Base-by-base conservation (phyloP, 2,888 invertebrate genomes). In the Gisinianus flammeolus region DNA sequence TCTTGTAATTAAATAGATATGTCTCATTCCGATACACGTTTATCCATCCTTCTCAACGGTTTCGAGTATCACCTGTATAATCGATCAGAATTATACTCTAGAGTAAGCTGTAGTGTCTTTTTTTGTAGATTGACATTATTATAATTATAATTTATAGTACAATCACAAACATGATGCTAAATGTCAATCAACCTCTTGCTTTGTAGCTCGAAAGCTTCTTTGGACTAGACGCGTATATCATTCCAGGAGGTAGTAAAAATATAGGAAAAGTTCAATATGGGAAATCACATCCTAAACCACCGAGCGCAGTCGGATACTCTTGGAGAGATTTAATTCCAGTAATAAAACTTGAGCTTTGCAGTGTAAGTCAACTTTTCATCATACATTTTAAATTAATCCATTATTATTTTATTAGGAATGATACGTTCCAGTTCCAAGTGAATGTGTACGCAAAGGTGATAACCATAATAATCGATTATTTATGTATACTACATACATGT, bases 311-410 rank as follows among this genome's bases (percentile, higher is more conserved):
- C 88, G 94, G 94, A 3, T 90, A 94, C 83, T 94, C 95, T 2
- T 98, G 97, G 98, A 90, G 97, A 81, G 97, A 97, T 88, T 91
- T 98, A 83, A 95, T 98, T 86, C 98, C 98, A 52, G 96, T 97
- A 76, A 97, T 97, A 80, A 98, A 98, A 89, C 90, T 96, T 83
- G 97, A 98, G 86, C 91, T 98, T 72, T 94, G 94, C 84, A 93
- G 94, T 44, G 92, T 92, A 87, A 89, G 90, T 88, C n/a, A 33
- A 6, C 0, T 44, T 69, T 62, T n/a, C 31, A n/a, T 68, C 24
- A 67, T n/a, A 6, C 2, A 28, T 16, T 52, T 22, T 22, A n/a
- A n/a, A n/a, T n/a, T n/a, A n/a, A n/a, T n/a, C n/a, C n/a, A n/a
- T n/a, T n/a, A n/a, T n/a, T n/a, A n/a, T n/a, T n/a, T n/a, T n/a